Conservation (phyloP, 2,113 vertebrate species). For the Myiagra hebetior region DNA sequence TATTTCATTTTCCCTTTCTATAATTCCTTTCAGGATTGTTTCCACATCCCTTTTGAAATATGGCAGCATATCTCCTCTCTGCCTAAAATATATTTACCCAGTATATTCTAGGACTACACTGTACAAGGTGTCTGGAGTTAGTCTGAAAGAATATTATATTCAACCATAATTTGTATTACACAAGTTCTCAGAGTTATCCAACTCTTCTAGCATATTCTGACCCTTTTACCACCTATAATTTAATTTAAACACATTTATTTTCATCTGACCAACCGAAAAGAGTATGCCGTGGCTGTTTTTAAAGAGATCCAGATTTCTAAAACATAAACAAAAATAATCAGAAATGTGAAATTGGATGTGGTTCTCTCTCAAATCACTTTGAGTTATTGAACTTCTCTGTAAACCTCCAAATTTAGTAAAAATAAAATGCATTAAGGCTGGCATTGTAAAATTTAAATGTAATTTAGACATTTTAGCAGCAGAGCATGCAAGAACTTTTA, state of each 20-base stretch:
- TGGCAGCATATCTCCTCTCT: not conserved
- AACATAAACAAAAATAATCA: not conserved
- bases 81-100: not conserved
- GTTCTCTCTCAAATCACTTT: not conserved
- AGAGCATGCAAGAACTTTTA: not conserved
- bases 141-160: not conserved
- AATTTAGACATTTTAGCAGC: not conserved
- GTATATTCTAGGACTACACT: not conserved
- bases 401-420: not conserved
- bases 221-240: not conserved
- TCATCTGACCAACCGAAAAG: not conserved
- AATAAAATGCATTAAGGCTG: fast-evolving
- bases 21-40: not conserved
- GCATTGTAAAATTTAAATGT: not conserved
- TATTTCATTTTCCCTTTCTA: not conserved
- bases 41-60: not conserved
- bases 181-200: not conserved
- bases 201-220: not conserved
- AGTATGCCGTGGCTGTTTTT: not conserved
- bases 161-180: not conserved
- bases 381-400: not conserved
- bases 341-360: not conserved
- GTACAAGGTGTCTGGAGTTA: not conserved
- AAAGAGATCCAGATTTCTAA: not conserved
- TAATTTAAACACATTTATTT: not conserved